Conservation (phyloP, 2,888 invertebrate species). For the Caenorhabditis macrosperma region DNA sequence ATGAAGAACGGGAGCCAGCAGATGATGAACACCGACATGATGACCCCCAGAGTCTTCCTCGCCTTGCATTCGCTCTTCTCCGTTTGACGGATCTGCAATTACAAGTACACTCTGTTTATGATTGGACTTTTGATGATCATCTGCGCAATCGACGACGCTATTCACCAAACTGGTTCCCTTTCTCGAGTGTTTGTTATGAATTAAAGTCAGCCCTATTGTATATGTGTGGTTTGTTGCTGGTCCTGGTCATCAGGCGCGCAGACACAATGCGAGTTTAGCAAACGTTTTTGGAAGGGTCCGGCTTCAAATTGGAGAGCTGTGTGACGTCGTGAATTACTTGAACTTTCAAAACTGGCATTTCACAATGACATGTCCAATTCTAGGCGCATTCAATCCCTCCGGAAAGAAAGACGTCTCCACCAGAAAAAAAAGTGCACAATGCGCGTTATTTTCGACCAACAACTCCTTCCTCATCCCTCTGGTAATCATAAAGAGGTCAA, state of each 20-base stretch:
- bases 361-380: constrained; percentile 26
- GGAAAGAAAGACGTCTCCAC: not conserved
- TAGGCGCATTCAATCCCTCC: not conserved
- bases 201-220: not conserved
- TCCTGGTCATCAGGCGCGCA: not conserved
- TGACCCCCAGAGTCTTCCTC: constrained; percentile 96
- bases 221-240: not conserved
- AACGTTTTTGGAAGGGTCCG: not conserved
- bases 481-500: constrained; percentile 31
- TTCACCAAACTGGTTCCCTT: not conserved
- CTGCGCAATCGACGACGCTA: not conserved
- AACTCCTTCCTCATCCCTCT: not conserved
- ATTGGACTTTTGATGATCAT: constrained; percentile 24
- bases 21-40: constrained; percentile 91
- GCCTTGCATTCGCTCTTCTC: constrained; percentile 90
- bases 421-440: constrained; percentile 13
- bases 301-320: constrained; percentile 14
- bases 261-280: constrained; percentile 5
- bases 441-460: not conserved
- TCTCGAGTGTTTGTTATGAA: constrained; percentile 30
- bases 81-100: constrained; percentile 57
- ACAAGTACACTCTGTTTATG: constrained; percentile 11
- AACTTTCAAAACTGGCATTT: constrained; percentile 38
- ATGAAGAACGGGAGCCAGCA: constrained; percentile 99
- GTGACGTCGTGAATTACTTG: constrained; percentile 49